Evolutionary conservation across 2,113 vertebrate species (phyloP), one percentile per base, ranked within the genome.

Genomic region (Oncorhynchus kisutch): DNA sequence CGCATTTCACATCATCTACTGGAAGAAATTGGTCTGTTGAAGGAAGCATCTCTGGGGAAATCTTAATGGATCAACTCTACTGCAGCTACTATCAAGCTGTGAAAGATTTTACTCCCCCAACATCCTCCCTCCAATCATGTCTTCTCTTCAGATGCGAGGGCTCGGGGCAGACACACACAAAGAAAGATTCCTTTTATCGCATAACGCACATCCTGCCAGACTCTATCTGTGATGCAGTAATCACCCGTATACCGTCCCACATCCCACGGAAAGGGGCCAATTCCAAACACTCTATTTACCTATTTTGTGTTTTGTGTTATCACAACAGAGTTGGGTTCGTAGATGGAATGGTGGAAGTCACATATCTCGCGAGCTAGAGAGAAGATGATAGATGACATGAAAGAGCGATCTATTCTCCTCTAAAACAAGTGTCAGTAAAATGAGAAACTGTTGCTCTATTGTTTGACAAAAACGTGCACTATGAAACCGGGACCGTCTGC

Each of bases 391-490:
- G 65, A 18, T 11, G 18, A 59, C 3, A n/a, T 48, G 68, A 24
- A 64, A 62, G 51, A 67, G 72, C 66, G 70, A 78, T 76, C 70
- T 75, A 73, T 82, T 74, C 77, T 72, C 80, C 39, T 29, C 14
- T 68, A 67, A 73, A 59, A 77, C 34, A 70, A 22, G 51, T 54
- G 16, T 16, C 66, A 27, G 25, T 6, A 3, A 18, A 67, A 67
- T 13, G 68, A 76, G 34, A 62, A 54, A 48, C 16, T 12, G 20
- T 29, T 45, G 29, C 22, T 73, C 13, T n/a, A 54, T 54, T n/a
- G n/a, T 27, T 8, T 34, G 16, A 39, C 49, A 59, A 13, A 29
- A 39, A 60, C 48, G 11, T 64, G 5, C 16, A 24, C 51, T 24
- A n/a, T 39, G 59, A 45, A 62, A 39, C 8, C 60, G 25, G 9